Base-by-base conservation (phyloP, 2,113 vertebrate genomes). In the Macquaria australasica region DNA sequence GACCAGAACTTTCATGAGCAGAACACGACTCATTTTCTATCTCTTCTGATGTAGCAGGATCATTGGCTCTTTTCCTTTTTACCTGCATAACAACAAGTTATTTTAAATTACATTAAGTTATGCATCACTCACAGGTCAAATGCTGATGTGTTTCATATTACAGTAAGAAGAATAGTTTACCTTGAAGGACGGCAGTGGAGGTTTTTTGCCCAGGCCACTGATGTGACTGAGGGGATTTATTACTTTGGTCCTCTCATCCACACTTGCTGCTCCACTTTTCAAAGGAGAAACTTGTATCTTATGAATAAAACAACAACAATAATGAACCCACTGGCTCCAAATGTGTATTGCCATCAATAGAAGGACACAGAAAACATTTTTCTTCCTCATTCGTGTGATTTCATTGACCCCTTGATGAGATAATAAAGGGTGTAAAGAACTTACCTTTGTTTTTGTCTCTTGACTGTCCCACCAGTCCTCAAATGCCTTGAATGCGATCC, bases 381-480 rank as follows among this genome's bases (percentile, higher is more conserved):
- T 21, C n/a, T 18, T 20, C 5, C 6, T 5, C 10, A 9, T 34
- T 73, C 5, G 28, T 41, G 5, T 81, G 4, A 72, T 58, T 63
- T 66, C 10, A 43, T 4, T 39, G 21, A 53, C 25, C 50, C 39
- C 0, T 6, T 5, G 1, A 34, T 62, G 14, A 45, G 9, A 37
- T n/a, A 41, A 18, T 5, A 31, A n/a, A 76, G 12, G 2, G 70
- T 25, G 25, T 43, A 14, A 77, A 59, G 7, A 60, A n/a, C 91
- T 31, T 89, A 98, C 98, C 96, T 98, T 99, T 58, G 96, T 95
- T 88, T 96, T 95, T 56, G 96, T 95, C 31, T 98, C 97, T 80
- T 97, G 97, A 91, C 96, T 94, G 88, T 97, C 96, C 98, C 98
- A 99, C 98, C 98, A 99, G 72, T 97, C 96, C 39, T 99, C 98